Conservation (phyloP, 2,113 vertebrate species). For the Ornithorhynchus anatinus region DNA sequence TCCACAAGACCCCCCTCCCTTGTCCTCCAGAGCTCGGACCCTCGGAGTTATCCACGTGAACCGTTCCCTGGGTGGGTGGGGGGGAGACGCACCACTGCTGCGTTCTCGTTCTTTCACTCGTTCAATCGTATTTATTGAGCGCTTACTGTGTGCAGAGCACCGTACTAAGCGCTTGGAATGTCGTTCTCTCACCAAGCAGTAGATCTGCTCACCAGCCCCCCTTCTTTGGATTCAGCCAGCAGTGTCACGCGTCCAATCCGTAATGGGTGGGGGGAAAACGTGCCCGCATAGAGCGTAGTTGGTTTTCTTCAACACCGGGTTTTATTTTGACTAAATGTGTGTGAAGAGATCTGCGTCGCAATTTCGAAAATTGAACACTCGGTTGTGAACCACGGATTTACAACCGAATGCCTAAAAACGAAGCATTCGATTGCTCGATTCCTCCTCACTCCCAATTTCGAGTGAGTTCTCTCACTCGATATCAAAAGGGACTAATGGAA, state of each 20-base stretch:
- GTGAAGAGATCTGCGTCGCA: background rate
- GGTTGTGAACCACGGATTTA: too few relatives aligned
- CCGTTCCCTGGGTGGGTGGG: too few relatives aligned
- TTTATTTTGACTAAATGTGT: background rate
- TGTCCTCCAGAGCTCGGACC: too few relatives aligned
- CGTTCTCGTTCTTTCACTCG: background rate
- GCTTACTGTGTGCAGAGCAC: too few relatives aligned
- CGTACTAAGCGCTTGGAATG: too few relatives aligned
- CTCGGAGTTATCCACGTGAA: too few relatives aligned
- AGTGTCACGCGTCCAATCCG: background rate
- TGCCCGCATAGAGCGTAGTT: background rate
- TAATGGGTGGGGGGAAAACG: background rate
- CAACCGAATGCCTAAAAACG: too few relatives aligned
- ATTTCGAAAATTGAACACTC: background rate
- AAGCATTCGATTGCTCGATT: background rate
- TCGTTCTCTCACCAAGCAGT: too few relatives aligned
- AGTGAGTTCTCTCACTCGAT: constrained; percentile 11
- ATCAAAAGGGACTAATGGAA: constrained; percentile 20
- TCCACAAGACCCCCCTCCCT: too few relatives aligned
- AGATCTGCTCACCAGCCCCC: background rate
- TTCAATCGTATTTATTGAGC: too few relatives aligned
- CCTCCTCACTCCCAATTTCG: background rate
- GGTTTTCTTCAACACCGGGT: background rate
- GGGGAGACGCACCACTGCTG: background rate
- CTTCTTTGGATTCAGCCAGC: too few relatives aligned